A percentile compares a stretch with the other conserved stretches of the same genome.
phyloP scores from a whole-genome alignment of 2,888 invertebrate genomes.

The Agriopis aurantiaria region DNA sequence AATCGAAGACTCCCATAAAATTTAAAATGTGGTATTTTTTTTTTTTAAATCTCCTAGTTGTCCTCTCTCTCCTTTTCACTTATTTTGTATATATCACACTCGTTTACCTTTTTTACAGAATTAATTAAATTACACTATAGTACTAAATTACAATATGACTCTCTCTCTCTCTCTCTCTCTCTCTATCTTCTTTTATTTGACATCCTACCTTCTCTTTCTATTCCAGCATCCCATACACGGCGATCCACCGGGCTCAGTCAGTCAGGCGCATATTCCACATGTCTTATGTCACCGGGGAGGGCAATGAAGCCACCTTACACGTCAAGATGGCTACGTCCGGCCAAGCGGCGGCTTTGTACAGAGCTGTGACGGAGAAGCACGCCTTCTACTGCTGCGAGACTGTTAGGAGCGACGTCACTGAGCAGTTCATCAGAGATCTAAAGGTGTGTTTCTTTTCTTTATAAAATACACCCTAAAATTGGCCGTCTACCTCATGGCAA shows the following conservation, averaged over 20 bases:
- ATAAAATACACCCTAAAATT: background rate
- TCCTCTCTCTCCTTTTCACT: no score
- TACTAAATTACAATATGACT: background rate
- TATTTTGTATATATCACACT: background rate
- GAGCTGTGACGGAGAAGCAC: constrained; percentile 96
- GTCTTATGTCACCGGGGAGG: constrained; percentile 90
- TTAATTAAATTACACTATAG: background rate
- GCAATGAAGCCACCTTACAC: constrained; percentile 89
- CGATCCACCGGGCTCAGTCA: constrained; percentile 92
- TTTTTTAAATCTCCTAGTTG: no score
- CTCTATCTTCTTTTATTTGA: no score
- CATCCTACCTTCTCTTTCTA: constrained; percentile 16
- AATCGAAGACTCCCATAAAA: no score
- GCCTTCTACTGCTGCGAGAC: constrained; percentile 98
- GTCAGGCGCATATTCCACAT: constrained; percentile 91
- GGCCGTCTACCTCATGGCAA: no score
- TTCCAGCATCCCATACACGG: constrained; percentile 92
- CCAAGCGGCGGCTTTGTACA: constrained; percentile 93
- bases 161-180: background rate
- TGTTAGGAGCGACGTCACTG: constrained; percentile 94
- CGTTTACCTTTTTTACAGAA: background rate
- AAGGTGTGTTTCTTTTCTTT: constrained; percentile 81
- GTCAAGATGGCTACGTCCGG: constrained; percentile 93
- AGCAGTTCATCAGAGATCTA: constrained; percentile 95
- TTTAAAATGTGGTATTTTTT: no score